phyloP scores from a whole-genome alignment of 2,888 invertebrate genomes.

The Pachliopta kotzebuea region DNA sequence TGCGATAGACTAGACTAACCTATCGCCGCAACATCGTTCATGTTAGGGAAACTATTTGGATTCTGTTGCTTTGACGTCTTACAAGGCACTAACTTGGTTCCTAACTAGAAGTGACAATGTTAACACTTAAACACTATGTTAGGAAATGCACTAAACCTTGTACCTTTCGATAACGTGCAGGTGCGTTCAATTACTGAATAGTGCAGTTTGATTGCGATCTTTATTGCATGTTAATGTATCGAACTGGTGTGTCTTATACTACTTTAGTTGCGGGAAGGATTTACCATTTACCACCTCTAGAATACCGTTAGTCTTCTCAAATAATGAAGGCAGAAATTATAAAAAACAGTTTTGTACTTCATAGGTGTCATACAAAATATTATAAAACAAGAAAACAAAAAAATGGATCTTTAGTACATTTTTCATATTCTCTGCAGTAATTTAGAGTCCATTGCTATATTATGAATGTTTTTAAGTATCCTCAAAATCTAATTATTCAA shows the following conservation, averaged over 20 bases:
- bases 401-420: no score
- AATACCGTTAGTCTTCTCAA: background rate
- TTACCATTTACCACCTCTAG: background rate
- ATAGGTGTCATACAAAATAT: no score
- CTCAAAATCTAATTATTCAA: background rate
- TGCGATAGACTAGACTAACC: background rate
- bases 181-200: conserved; percentile 22
- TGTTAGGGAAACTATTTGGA: background rate
- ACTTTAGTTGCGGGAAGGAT: background rate
- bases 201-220: conserved; percentile 11
- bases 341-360: background rate
- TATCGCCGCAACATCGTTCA: background rate
- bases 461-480: background rate
- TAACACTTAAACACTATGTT: conserved; percentile 24
- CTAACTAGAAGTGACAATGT: conserved; percentile 23
- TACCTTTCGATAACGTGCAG: conserved; percentile 20
- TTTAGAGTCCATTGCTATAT: no score
- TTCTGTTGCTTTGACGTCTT: conserved; percentile 30
- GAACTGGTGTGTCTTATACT: background rate
- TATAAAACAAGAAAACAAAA: no score
- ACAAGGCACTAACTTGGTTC: conserved; percentile 30
- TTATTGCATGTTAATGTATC: conserved; percentile 14
- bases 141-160: conserved; percentile 9
- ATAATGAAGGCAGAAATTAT: no score
- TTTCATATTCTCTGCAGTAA: no score